Base-by-base conservation (phyloP, 1,140 invertebrate species). In the Copidosoma floridanum region DNA sequence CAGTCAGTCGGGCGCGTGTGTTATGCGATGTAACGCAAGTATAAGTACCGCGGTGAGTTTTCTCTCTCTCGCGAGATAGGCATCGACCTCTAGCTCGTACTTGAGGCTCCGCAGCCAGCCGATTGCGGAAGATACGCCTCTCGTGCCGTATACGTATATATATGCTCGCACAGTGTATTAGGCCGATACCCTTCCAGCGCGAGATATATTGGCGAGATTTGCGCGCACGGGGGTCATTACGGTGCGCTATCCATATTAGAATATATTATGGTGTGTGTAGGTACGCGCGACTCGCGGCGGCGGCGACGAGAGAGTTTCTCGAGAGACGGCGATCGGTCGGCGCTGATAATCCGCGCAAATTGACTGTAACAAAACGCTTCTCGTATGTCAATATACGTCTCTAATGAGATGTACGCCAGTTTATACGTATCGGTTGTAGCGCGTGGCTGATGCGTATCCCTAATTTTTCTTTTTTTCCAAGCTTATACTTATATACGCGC, bases 351-450 rank as follows among this genome's bases (percentile, higher is more conserved):
- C n/a, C 57, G 48, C 23, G 57, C 50, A 53, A 53, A 59, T 59
- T 53, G 48, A 59, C 50, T 53, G 38, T 37, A 59, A 51, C 47
- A 44, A 52, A 58, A 58, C 38, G 38, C 27, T 29, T 51, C 38
- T 51, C 57, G 26, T 50, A 48, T 57, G 55, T 57, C 55, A 57
- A 50, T 57, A 50, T 50, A 29, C n/a, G n/a, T n/a, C n/a, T 46
- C 23, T 57, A 57, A 57, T 57, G 44, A 57, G 55, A 48, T 37
- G 16, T 24, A n/a, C n/a, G n/a, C n/a, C n/a, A n/a, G n/a, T n/a
- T n/a, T n/a, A n/a, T n/a, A n/a, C n/a, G n/a, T n/a, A n/a, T n/a
- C n/a, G n/a, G n/a, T n/a, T n/a, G n/a, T n/a, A n/a, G n/a, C n/a
- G n/a, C n/a, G n/a, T n/a, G n/a, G n/a, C n/a, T n/a, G n/a, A n/a